These are phyloP conservation scores for Capromys pilorides DNA, from an alignment of 2,797 vertebrate species.

Conservation along the genomic window DNA sequence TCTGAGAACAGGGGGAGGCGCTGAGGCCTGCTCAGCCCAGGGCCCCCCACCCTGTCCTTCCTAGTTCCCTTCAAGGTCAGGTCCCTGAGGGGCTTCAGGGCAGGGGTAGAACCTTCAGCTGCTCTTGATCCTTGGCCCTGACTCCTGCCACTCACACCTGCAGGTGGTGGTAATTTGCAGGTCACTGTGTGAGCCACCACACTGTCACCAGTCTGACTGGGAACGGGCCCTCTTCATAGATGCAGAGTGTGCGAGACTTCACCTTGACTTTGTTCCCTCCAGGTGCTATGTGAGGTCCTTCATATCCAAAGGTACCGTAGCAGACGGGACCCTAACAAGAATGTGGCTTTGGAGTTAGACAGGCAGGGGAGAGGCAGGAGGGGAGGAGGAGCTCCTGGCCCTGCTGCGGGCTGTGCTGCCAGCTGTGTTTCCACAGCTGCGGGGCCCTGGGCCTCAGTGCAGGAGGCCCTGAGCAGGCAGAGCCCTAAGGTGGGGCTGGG, in stretches of 20 bases:
- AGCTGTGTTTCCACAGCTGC: slow-evolving; percentile 53
- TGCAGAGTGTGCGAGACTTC: neutral
- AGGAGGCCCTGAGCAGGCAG: neutral
- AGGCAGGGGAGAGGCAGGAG: neutral
- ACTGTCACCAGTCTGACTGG: neutral
- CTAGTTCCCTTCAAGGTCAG: neutral
- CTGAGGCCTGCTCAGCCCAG: neutral
- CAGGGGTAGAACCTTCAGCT: too few species aligned
- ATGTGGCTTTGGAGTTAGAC: neutral
- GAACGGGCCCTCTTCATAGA: neutral
- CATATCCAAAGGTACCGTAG: neutral
- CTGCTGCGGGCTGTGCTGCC: neutral
- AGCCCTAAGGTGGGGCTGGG: neutral
- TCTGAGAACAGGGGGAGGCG: neutral
- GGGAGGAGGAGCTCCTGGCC: neutral
- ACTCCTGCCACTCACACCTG: rapidly evolving
- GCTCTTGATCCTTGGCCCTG: neutral
- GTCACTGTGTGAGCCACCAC: rapidly evolving
- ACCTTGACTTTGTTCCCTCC: too few species aligned
- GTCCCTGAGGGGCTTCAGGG: neutral
- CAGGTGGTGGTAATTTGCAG: neutral
- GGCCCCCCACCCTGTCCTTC: neutral
- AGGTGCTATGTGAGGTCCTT: rapidly evolving
- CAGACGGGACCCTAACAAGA: neutral
- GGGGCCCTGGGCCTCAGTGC: neutral